phyloP scores from a whole-genome alignment of 2,113 vertebrate species.

The Rostratula benghalensis region DNA sequence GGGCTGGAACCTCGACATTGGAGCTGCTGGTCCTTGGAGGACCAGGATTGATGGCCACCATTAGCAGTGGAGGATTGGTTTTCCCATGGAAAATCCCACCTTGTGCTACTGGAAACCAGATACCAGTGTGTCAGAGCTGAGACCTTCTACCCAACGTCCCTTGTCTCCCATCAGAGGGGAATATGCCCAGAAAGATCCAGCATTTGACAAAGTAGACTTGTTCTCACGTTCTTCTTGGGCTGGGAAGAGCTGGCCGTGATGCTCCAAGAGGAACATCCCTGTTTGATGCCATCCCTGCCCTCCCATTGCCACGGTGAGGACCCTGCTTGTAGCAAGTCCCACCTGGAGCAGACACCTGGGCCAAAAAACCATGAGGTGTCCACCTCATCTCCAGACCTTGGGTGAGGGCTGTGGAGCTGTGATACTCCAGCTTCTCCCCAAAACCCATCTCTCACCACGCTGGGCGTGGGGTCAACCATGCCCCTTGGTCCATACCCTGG shows the following conservation, averaged over 20 bases:
- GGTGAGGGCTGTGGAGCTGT: not conserved
- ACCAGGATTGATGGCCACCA: rapidly evolving
- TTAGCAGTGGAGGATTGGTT: not conserved
- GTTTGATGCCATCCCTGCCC: not conserved
- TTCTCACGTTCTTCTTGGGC: no score
- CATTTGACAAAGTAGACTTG: not conserved
- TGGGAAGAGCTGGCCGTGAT: not conserved
- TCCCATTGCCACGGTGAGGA: rapidly evolving
- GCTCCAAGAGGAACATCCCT: not conserved
- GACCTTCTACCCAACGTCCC: not conserved
- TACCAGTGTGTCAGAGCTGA: not conserved
- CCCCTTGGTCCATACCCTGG: not conserved
- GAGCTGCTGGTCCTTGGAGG: not conserved
- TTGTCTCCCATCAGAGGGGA: not conserved
- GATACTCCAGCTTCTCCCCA: not conserved
- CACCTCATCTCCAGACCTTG: not conserved
- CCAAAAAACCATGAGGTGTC: not conserved
- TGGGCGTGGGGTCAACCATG: rapidly evolving
- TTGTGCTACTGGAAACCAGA: not conserved
- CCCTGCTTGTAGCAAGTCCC: not conserved
- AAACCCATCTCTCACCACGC: not conserved
- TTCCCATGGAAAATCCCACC: not conserved
- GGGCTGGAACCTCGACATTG: rapidly evolving
- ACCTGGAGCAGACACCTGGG: not conserved
- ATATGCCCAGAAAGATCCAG: not conserved